Conservation (phyloP, 2,888 invertebrate genomes). For the Drosophila diplacantha region DNA sequence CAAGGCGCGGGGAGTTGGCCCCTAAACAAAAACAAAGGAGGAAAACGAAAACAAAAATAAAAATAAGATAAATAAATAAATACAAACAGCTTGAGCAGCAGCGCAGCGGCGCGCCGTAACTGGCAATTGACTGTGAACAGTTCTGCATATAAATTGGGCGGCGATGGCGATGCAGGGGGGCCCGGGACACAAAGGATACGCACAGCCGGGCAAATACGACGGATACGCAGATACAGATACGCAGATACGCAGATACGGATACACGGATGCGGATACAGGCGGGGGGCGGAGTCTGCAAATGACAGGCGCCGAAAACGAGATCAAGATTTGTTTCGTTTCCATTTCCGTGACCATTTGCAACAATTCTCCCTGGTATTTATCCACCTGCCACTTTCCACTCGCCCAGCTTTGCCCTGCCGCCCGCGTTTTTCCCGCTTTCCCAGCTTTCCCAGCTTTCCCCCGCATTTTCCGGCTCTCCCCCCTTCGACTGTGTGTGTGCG, state of each 20-base stretch:
- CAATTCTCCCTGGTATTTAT: conserved; percentile 31
- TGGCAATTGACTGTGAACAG: conserved; percentile 43
- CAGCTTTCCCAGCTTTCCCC: not conserved
- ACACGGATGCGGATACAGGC: not conserved
- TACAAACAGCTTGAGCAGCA: conserved; percentile 26
- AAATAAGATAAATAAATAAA: conserved; percentile 30
- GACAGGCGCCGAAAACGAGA: conserved; percentile 33
- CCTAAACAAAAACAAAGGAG: not conserved
- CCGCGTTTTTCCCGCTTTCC: not conserved
- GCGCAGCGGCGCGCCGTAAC: conserved; percentile 6
- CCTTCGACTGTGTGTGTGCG: conserved; percentile 24
- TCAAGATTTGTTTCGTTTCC: conserved; percentile 46
- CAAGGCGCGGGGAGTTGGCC: not conserved
- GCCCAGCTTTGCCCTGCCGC: no score
- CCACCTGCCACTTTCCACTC: conserved; percentile 25
- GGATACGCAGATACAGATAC: no score
- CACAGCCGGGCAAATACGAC: no score
- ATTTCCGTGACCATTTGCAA: conserved; percentile 44
- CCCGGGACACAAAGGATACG: conserved; percentile 3
- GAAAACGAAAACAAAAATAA: not conserved
- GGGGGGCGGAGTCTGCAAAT: not conserved
- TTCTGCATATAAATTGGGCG: conserved; percentile 36
- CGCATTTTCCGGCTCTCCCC: not conserved
- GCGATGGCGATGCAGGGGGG: conserved; percentile 10
- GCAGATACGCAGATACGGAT: not conserved